These are phyloP conservation scores for Gymnocephalus cernua DNA, from an alignment of 2,113 vertebrate species.

Conservation along the genomic window DNA sequence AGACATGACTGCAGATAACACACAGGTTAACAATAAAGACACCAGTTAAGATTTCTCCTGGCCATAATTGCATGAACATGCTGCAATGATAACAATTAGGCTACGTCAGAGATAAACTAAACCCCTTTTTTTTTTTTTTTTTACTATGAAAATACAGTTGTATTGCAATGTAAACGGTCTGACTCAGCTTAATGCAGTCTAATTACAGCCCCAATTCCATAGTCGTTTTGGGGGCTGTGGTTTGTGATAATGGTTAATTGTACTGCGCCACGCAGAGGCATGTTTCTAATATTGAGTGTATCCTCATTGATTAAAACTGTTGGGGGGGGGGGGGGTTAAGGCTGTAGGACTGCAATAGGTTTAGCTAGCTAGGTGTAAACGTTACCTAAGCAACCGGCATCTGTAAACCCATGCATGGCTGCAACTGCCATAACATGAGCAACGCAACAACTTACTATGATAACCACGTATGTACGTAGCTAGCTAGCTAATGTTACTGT, in stretches of 20 bases:
- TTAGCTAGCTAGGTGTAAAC: neutral
- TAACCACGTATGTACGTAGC: neutral
- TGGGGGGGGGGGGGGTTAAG: too few species aligned
- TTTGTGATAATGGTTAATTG: neutral
- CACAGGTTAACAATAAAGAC: neutral
- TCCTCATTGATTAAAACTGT: neutral
- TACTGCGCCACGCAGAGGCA: neutral
- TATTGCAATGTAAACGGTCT: neutral
- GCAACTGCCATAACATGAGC: neutral
- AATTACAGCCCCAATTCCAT: neutral
- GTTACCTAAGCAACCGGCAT: neutral
- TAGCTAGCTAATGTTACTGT: too few species aligned
- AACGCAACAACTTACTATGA: neutral
- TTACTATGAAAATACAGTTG: neutral
- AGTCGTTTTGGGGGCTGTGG: neutral
- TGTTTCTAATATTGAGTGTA: neutral
- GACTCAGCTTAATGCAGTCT: neutral
- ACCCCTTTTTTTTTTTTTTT: too few species aligned
- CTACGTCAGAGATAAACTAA: neutral
- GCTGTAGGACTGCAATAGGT: neutral
- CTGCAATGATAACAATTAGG: neutral
- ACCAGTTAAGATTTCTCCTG: neutral
- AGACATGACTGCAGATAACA: neutral
- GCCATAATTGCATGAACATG: neutral
- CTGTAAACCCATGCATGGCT: neutral